phyloP scores from a whole-genome alignment of 2,797 vertebrate genomes.

The Girardinus metallicus region DNA sequence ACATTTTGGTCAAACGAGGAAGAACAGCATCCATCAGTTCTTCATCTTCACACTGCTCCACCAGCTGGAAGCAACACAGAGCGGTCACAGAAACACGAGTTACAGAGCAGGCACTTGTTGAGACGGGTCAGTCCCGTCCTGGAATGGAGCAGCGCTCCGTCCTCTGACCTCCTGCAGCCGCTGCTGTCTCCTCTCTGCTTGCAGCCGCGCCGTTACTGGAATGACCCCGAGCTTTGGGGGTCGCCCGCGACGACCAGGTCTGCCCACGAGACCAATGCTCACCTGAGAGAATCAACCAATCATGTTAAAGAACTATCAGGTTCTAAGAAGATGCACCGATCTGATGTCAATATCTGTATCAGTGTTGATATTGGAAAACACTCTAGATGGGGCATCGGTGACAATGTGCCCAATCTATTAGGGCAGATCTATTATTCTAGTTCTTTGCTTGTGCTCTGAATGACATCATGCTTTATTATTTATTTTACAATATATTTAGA shows the following conservation, averaged over 20 bases:
- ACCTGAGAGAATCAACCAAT: conserved; percentile 40
- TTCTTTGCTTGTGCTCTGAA: no score
- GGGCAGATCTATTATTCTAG: no score
- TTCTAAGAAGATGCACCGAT: neutral
- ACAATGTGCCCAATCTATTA: no score
- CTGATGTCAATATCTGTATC: no score
- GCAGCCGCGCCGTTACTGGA: conserved; percentile 71
- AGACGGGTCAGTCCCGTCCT: neutral
- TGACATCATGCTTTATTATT: no score
- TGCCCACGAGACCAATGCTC: conserved; percentile 64
- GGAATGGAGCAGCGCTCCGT: no score
- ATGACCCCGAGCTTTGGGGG: conserved; percentile 77
- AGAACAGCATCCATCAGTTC: conserved; percentile 90
- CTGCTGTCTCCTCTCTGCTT: conserved; percentile 79
- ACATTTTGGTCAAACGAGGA: conserved; percentile 86
- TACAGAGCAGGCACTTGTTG: neutral
- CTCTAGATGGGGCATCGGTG: no score
- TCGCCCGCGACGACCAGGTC: conserved; percentile 78
- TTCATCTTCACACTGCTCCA: conserved; percentile 87
- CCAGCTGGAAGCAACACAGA: conserved; percentile 74
- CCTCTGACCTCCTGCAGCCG: conserved; percentile 85
- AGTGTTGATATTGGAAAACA: no score
- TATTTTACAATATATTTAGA: no score
- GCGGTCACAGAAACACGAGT: neutral
- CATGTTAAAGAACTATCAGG: neutral